Evolutionary conservation across 1,140 invertebrate species (phyloP), one percentile per base, ranked within the genome.

Genomic region (Dryas iulia): DNA sequence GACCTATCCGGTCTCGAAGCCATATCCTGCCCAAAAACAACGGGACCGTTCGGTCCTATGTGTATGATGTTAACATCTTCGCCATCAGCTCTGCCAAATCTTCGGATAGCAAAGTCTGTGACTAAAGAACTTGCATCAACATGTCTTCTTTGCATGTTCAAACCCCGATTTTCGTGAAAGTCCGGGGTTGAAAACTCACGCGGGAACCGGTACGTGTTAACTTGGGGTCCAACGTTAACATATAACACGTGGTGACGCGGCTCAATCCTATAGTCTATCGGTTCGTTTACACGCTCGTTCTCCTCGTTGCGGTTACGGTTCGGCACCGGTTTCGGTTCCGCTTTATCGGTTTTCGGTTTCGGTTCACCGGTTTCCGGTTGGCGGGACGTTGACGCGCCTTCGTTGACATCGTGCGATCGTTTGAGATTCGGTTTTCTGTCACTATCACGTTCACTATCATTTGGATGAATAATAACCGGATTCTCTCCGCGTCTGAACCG

Each of bases 21-120:
- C 0, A 57, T 25, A 0, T 59, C 67, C 26, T 67, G 60, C 21
- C 71, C 54, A 18, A 72, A 47, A 0, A 69, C 4, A 24, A 57
- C 33, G 6, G 76, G 70, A 0, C 76, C 74, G 6, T 75, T 62
- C 0, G 75, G 75, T 0, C 85, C 89, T 0, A 91, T 80, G 12
- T 87, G 69, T 0, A 91, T 76, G 4, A 82, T 82, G n/a, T 81
- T 83, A 0, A 89, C 66, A 24, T 86, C 77, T 4, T 84, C 83
- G 0, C 76, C 80, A 3, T 84, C 84, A 0, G 85, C 78, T 4
- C 79, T 35, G 0, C 89, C 89, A 52, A 91, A 89, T 2, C 83
- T 26, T 1, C 81, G 47, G 0, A 91, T 71, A 0, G 89, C 77
- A 0, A 81, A 73, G 56, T 91, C 89, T 0, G 86, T 82, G 0